These are phyloP conservation scores for Alouatta palliata DNA, from an alignment of 2,113 vertebrate genomes.

Conservation along the genomic window DNA sequence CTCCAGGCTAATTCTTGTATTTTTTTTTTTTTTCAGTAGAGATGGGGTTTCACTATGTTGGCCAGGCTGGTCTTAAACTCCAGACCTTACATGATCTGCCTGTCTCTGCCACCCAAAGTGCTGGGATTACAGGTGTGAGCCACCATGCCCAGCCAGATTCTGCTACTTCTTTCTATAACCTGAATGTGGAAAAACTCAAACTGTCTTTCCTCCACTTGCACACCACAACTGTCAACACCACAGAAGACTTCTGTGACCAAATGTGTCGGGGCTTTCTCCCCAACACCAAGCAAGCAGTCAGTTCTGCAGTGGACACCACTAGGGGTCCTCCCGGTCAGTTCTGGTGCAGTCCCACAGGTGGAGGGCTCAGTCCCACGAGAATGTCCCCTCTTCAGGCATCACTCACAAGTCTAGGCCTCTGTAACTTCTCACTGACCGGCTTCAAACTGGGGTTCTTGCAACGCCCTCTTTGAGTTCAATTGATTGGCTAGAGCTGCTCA, in stretches of 20 bases:
- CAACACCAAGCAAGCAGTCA: neutral
- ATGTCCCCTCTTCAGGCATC: neutral
- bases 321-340: neutral
- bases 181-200: neutral
- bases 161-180: neutral
- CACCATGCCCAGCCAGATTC: neutral
- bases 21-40: no score
- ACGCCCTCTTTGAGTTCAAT: neutral
- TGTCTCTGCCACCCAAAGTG: no score
- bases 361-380: neutral
- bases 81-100: no score
- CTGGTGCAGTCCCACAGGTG: neutral
- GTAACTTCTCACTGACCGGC: neutral
- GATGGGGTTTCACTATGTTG: no score
- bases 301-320: neutral
- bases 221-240: neutral
- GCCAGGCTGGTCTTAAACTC: no score
- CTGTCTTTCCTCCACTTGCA: neutral
- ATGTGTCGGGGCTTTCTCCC: neutral
- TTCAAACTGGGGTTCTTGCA: neutral
- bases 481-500: neutral
- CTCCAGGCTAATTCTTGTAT: no score
- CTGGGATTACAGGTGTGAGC: no score
- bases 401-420: neutral
- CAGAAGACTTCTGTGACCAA: neutral